These are phyloP conservation scores for Hyles vespertilio DNA, from an alignment of 1,140 invertebrate genomes.

Conservation along the genomic window DNA sequence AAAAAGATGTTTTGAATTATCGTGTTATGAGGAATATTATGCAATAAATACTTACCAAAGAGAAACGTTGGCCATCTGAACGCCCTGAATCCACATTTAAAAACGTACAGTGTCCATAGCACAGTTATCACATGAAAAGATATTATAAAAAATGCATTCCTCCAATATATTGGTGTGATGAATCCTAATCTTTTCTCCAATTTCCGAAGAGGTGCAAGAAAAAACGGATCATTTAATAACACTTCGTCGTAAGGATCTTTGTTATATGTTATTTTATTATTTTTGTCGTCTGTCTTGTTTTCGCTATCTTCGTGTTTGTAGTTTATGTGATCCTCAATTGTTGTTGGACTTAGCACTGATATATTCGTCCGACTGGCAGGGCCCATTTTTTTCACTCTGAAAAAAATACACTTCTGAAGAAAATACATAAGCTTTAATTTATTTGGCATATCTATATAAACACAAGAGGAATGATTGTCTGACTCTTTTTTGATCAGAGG, in stretches of 20 bases:
- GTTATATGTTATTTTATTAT: neutral
- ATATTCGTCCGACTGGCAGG: constrained; percentile 23
- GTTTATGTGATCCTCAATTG: constrained; percentile 2
- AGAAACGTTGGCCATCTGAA: constrained; percentile 34
- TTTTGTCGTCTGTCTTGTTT: neutral
- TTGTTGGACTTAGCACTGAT: neutral
- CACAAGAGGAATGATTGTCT: no score
- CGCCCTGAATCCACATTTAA: constrained; percentile 7
- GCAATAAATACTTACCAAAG: constrained; percentile 38
- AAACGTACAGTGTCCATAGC: constrained; percentile 15
- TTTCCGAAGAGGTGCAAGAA: constrained; percentile 33
- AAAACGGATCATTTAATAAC: constrained; percentile 35
- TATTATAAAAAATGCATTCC: constrained; percentile 33
- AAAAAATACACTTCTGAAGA: neutral
- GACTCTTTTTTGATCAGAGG: no score
- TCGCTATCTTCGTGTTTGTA: constrained; percentile 8
- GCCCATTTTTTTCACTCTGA: constrained; percentile 25
- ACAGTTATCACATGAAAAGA: constrained; percentile 33
- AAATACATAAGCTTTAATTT: no score
- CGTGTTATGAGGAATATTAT: no score
- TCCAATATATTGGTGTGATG: constrained; percentile 51
- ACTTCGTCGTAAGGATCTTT: constrained; percentile 29
- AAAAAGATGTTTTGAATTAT: no score
- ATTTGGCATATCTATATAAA: no score
- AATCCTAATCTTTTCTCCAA: constrained; percentile 57